Evolutionary conservation across 2,888 invertebrate genomes (phyloP), one percentile per base, ranked within the genome.

Genomic region (Globia sparganii): DNA sequence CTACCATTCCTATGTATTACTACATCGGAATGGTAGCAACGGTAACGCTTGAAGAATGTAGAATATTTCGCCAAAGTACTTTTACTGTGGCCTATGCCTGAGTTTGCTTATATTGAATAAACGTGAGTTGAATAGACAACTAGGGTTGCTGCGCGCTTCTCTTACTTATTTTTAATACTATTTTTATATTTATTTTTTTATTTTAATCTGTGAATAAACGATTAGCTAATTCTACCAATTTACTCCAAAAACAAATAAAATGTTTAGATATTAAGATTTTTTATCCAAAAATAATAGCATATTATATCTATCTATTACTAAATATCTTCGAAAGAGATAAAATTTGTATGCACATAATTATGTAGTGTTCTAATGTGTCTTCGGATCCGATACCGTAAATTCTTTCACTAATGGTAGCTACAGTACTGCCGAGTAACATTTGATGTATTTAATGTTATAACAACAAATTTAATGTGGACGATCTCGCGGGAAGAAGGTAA

Each of bases 61-160:
- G 93, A 95, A 95, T 95, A 96, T 96, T 95, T 94, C 91, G 93
- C 90, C 90, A 93, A 94, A 95, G 94, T 94, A 95, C 95, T 95
- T 94, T 94, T 94, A 94, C 94, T 92, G 93, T 93, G 93, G 94
- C 94, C 94, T 94, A 94, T 94, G 94, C 91, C 92, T 94, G 93
- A 96, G 96, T 96, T 96, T 96, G 96, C 96, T 96, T 96, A 96
- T 96, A 96, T 96, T 96, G 96, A 96, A 96, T 96, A 96, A 96
- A 96, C 96, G 96, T 96, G 96, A 96, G 96, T 95, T 95, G 96
- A 96, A 96, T 96, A 95, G 95, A 93, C 89, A 86, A 80, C 65
- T 92, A 96, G 96, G 96, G 96, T 82, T 96, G 95, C 31, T 92
- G 75, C 91, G 11, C 68, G 28, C 49, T n/a, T 4, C 21, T 8